Evolutionary conservation across 2,113 vertebrate genomes (phyloP).

Genomic region (Urocynchramus pylzowi): DNA sequence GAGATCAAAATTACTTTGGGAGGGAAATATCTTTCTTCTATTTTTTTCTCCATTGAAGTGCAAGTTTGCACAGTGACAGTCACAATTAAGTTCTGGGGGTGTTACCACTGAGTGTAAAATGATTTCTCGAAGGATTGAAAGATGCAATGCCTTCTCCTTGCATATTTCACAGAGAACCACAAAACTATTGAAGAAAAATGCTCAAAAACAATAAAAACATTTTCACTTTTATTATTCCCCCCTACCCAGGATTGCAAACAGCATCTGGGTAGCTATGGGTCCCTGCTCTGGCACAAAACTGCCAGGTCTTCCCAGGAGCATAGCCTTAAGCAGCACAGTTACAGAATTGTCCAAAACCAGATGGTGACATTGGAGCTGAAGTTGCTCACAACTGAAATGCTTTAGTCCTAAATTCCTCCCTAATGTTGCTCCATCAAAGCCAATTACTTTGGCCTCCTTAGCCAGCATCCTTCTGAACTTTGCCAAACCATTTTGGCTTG

Average conservation of each 20-base stretch:
- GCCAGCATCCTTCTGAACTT: not conserved
- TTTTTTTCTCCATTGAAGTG: not conserved
- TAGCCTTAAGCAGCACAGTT: not conserved
- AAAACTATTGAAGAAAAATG: not conserved
- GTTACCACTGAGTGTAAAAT: not conserved
- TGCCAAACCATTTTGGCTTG: not conserved
- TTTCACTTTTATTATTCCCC: not conserved
- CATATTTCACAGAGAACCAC: not conserved
- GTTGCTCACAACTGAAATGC: not conserved
- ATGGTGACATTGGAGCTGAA: not conserved
- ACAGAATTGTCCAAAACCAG: not conserved
- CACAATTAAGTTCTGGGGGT: not conserved
- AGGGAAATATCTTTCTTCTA: not conserved
- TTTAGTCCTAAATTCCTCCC: slow-evolving; percentile 38
- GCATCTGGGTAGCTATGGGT: not conserved
- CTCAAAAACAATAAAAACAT: not conserved
- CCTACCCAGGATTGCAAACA: fast-evolving
- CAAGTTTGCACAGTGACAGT: not conserved
- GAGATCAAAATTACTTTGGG: not conserved
- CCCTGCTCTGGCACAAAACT: not conserved
- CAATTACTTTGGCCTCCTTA: not conserved
- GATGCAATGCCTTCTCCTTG: not conserved
- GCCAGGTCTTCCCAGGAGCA: not conserved
- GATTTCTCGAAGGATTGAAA: not conserved
- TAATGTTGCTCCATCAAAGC: slow-evolving; percentile 7